These are phyloP conservation scores for Bostrychus sinensis DNA, from an alignment of 2,113 vertebrate species.

Conservation along the genomic window DNA sequence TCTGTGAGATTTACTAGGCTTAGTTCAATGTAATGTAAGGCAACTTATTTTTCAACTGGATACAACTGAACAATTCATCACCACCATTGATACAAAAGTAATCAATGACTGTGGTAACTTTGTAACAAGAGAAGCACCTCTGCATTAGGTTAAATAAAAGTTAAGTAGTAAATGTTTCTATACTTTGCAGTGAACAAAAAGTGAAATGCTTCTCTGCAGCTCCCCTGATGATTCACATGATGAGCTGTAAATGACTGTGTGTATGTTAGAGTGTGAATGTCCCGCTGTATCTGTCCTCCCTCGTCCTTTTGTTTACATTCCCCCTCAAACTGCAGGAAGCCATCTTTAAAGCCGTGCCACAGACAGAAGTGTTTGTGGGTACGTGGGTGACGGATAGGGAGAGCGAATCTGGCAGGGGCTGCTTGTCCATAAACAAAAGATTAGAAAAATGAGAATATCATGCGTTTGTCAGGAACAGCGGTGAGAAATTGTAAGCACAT, in stretches of 20 bases:
- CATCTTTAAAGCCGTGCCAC: conserved; percentile 70
- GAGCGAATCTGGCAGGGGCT: conserved; percentile 34
- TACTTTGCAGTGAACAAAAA: too few species aligned
- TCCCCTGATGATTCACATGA: background rate
- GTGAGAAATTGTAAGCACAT: background rate
- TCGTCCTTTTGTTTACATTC: conserved; percentile 71
- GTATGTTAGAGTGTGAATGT: background rate
- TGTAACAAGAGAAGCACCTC: too few species aligned
- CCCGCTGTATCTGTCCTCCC: conserved; percentile 15
- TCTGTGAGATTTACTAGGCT: too few species aligned
- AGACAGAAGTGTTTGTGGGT: conserved; percentile 60
- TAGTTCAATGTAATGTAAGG: too few species aligned
- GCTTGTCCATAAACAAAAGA: conserved; percentile 46
- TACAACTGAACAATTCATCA: too few species aligned
- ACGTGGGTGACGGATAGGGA: conserved; percentile 56
- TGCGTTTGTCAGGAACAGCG: conserved; percentile 10
- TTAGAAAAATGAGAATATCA: conserved; percentile 38
- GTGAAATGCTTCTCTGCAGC: too few species aligned
- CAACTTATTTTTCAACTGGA: too few species aligned
- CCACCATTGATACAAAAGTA: too few species aligned
- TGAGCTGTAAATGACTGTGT: conserved; percentile 2
- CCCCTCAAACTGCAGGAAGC: conserved; percentile 68
- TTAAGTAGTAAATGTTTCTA: too few species aligned
- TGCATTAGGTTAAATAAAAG: too few species aligned
- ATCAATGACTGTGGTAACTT: too few species aligned